Evolutionary conservation across 2,888 invertebrate species (phyloP).

Genomic region (Bibio marci): DNA sequence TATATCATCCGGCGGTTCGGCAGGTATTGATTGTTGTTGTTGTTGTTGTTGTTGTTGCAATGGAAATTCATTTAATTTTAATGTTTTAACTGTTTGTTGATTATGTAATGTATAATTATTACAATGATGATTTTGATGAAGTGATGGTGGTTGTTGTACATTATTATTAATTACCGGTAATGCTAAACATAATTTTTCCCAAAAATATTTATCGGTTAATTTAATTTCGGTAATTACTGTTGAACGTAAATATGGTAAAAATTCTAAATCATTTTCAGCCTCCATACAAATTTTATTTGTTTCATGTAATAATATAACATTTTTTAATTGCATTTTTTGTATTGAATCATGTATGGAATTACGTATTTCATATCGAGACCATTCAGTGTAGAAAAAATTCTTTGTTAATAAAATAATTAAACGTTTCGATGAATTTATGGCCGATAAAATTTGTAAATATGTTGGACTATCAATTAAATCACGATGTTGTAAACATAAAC

Average conservation of each 20-base stretch:
- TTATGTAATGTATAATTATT: not conserved
- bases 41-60: slow-evolving; percentile 11
- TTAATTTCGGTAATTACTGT: slow-evolving; percentile 55
- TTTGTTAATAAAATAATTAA: slow-evolving; percentile 75
- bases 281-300: slow-evolving; percentile 68
- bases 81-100: slow-evolving; percentile 8
- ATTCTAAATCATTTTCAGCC: slow-evolving; percentile 72
- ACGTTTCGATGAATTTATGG: slow-evolving; percentile 74
- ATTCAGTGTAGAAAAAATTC: slow-evolving; percentile 85
- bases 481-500: slow-evolving; percentile 77
- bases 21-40: slow-evolving; percentile 32
- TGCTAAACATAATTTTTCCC: slow-evolving; percentile 80
- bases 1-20: slow-evolving; percentile 40
- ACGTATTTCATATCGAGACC: slow-evolving; percentile 81
- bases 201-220: slow-evolving; percentile 82
- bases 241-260: slow-evolving; percentile 76
- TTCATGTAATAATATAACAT: slow-evolving; percentile 60
- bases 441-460: slow-evolving; percentile 48
- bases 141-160: slow-evolving; percentile 27
- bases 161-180: slow-evolving; percentile 67
- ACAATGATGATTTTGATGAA: slow-evolving; percentile 17
- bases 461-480: slow-evolving; percentile 59
- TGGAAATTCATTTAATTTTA: slow-evolving; percentile 22
- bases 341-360: slow-evolving; percentile 80
- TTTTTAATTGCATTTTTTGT: slow-evolving; percentile 66